A percentile compares a stretch with the other conserved stretches of the same genome.
Evolutionary conservation across 2,113 vertebrate genomes (phyloP).

Genomic region (Periophthalmodon schlosseri): DNA sequence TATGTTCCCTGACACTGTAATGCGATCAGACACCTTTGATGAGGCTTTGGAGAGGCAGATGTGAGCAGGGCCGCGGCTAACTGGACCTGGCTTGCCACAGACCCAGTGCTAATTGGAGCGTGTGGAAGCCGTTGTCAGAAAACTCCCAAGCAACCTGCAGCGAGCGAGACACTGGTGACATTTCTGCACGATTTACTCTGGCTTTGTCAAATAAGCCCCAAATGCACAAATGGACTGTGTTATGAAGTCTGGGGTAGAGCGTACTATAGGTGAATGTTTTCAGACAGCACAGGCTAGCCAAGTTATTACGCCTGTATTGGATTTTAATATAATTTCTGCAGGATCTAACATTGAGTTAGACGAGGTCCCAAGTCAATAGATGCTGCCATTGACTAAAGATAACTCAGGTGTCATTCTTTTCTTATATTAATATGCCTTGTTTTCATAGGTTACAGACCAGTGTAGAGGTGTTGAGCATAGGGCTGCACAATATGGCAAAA

Average conservation of each 20-base stretch:
- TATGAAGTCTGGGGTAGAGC: neutral
- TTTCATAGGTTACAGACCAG: neutral
- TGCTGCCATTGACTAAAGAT: neutral
- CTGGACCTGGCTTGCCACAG: slow-evolving; percentile 17
- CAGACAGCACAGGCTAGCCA: neutral
- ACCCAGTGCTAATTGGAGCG: slow-evolving; percentile 52
- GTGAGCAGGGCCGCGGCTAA: slow-evolving; percentile 18
- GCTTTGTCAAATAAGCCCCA: slow-evolving; percentile 25
- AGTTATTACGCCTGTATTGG: slow-evolving; percentile 1
- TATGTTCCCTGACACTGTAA: slow-evolving; percentile 46
- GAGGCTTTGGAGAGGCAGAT: slow-evolving; percentile 49
- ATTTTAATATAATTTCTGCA: neutral
- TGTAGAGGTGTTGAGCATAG: neutral
- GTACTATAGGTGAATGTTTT: neutral
- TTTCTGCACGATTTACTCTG: slow-evolving; percentile 39
- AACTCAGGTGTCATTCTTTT: neutral
- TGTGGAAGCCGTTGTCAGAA: slow-evolving; percentile 46
- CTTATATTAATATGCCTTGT: neutral
- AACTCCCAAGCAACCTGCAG: slow-evolving; percentile 13
- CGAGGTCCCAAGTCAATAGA: neutral
- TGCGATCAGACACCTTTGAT: slow-evolving; percentile 55
- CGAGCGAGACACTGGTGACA: slow-evolving; percentile 19
- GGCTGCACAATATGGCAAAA: no score
- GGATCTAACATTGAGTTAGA: neutral
- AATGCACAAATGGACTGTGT: slow-evolving; percentile 18